Evolutionary conservation across 1,140 invertebrate species (phyloP), one percentile per base, ranked within the genome.

Genomic region (Helicoverpa armigera): DNA sequence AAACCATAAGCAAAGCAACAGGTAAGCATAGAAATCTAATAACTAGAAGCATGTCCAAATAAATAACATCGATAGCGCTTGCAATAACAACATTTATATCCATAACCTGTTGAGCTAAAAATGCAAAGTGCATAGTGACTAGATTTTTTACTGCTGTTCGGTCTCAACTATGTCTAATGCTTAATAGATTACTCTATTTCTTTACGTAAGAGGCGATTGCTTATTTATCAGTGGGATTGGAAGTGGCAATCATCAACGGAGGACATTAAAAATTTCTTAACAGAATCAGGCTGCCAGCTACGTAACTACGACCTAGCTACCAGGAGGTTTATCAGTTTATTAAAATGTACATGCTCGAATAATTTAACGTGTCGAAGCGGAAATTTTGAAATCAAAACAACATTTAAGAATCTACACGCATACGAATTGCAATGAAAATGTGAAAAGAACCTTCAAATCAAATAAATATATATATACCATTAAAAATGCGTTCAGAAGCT

Each of bases 1-100:
- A 23, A 23, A 23, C 23, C 23, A 0, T 70, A 50, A 18, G 67
- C 50, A 31, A 29, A 23, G 69, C 56, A 58, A 74, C 53, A 31
- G 54, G 56, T 23, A 23, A 23, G 2, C 5, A 43, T 9, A 43
- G 35, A 43, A 43, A 43, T 43, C 4, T 43, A 43, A 43, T 9
- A 43, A 43, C 4, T 43, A 43, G 5, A 1, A 43, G 5, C 35
- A 9, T 74, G 16, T n/a, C 31, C 11, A 35, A 56, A 60, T 58
- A 60, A 74, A 58, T 74, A 50, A 74, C 72, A 58, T 61, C 72
- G 72, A 58, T 74, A 35, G 53, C 54, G 56, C 72, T 23, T 56
- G 56, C 54, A 74, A 60, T 60, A 69, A 69, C 43, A 69, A 50
- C 43, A 69, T 50, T 16, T 69, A 50, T 69, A 50, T 69, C 65